Evolutionary conservation across 2,888 invertebrate genomes (phyloP).

Genomic region (Watsonalla binaria): DNA sequence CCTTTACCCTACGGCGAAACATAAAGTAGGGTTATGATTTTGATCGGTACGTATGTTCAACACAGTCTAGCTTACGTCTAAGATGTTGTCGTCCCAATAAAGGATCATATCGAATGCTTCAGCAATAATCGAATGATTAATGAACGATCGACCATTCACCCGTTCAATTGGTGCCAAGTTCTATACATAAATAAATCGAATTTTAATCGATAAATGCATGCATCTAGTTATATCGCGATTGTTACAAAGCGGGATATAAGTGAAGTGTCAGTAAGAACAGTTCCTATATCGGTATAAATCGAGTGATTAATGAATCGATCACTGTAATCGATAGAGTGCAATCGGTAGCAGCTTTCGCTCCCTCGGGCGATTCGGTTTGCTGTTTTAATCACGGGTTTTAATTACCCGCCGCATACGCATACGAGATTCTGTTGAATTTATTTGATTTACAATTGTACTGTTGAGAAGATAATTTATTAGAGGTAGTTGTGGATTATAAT

Average conservation of each 20-base stretch:
- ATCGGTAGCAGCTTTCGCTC: conserved; percentile 53
- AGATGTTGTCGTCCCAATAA: too few relatives aligned
- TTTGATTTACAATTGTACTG: not conserved
- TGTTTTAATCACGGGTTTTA: conserved; percentile 17
- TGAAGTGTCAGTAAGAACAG: conserved; percentile 15
- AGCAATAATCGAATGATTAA: conserved; percentile 24
- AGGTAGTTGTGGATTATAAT: too few relatives aligned
- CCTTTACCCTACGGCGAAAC: too few relatives aligned
- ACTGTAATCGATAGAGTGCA: conserved; percentile 27
- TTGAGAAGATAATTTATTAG: not conserved
- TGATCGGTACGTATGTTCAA: too few relatives aligned
- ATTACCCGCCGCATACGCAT: conserved; percentile 23
- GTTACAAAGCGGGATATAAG: not conserved
- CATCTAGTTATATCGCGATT: not conserved
- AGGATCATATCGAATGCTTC: not conserved
- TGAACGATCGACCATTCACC: conserved; percentile 11
- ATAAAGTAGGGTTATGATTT: too few relatives aligned
- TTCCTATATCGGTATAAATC: conserved; percentile 23
- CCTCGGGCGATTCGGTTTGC: conserved; percentile 35
- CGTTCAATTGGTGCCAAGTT: not conserved
- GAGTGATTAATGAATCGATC: conserved; percentile 61
- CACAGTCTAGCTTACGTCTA: too few relatives aligned
- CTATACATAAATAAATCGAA: not conserved
- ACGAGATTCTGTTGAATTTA: conserved; percentile 1
- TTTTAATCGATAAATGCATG: not conserved